Conservation (phyloP, 2,797 vertebrate species). For the Odontamblyopus lacepedii region DNA sequence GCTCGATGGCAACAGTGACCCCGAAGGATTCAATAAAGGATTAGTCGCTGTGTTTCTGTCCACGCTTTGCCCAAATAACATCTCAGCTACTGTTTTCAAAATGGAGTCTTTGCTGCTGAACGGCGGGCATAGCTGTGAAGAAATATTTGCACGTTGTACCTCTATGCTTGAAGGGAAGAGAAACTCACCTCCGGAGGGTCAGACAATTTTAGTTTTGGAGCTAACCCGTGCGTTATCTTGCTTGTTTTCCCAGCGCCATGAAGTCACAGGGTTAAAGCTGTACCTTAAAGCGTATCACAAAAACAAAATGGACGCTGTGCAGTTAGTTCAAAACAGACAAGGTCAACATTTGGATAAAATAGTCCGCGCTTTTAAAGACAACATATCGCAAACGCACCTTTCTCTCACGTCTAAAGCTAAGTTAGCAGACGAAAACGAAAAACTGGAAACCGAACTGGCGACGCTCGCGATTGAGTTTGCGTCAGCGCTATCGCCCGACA, state of each 20-base stretch:
- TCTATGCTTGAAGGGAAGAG: conserved; percentile 74
- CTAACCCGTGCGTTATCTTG: conserved; percentile 84
- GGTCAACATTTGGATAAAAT: conserved; percentile 78
- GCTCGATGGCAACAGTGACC: conserved; percentile 73
- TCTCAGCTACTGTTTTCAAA: conserved; percentile 78
- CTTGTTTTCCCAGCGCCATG: conserved; percentile 72
- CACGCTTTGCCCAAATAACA: conserved; percentile 81
- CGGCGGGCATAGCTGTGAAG: conserved; percentile 63
- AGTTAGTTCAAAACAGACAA: conserved; percentile 79
- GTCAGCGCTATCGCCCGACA: conserved; percentile 70
- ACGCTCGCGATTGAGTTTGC: conserved; percentile 74
- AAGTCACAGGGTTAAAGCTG: conserved; percentile 66
- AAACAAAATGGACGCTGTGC: conserved; percentile 62
- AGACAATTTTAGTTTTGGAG: conserved; percentile 69
- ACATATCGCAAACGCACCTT: conserved; percentile 44
- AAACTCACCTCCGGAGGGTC: conserved; percentile 22
- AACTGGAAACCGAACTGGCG: conserved; percentile 27
- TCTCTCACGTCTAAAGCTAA: conserved; percentile 23
- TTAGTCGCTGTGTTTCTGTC: conserved; percentile 86
- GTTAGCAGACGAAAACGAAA: conserved; percentile 20
- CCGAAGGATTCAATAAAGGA: conserved; percentile 76
- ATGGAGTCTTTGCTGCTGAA: conserved; percentile 84
- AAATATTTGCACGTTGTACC: conserved; percentile 78
- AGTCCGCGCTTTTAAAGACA: conserved; percentile 68
- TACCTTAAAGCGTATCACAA: conserved; percentile 83